Conservation (phyloP, 2,797 vertebrate species). For the Sebastiscus tertius region DNA sequence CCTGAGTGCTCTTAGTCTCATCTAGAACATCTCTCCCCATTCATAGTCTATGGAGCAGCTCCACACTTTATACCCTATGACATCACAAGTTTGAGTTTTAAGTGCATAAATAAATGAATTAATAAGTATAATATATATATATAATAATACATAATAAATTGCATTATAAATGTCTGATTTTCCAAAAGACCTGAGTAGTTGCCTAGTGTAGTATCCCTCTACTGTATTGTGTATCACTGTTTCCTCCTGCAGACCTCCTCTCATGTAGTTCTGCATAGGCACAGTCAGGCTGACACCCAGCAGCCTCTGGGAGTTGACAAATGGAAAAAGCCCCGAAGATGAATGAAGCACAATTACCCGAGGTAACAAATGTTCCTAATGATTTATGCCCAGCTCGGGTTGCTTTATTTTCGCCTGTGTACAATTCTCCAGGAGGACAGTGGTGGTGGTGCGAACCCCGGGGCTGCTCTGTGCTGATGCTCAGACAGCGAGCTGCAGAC, state of each 20-base stretch:
- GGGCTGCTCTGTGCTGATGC: slow-evolving; percentile 70
- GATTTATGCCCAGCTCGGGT: slow-evolving; percentile 83
- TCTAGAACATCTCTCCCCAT: too few species aligned
- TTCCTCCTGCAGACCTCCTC: slow-evolving; percentile 31
- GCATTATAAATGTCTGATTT: neutral
- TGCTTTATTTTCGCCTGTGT: slow-evolving; percentile 81
- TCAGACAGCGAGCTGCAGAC: slow-evolving; percentile 68
- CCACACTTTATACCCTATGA: too few species aligned
- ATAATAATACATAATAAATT: too few species aligned
- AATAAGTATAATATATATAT: too few species aligned
- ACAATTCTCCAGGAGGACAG: slow-evolving; percentile 77
- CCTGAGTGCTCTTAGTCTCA: too few species aligned
- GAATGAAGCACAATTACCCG: slow-evolving; percentile 81
- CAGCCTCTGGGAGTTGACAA: slow-evolving; percentile 76
- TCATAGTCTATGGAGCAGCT: too few species aligned
- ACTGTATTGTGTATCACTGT: neutral
- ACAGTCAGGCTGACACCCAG: slow-evolving; percentile 61
- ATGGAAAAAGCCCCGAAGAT: slow-evolving; percentile 78
- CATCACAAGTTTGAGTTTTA: too few species aligned
- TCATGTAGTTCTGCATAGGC: slow-evolving; percentile 30
- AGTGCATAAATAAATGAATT: too few species aligned
- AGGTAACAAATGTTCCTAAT: slow-evolving; percentile 83
- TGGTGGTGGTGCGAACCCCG: slow-evolving; percentile 59
- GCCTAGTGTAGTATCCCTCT: neutral
- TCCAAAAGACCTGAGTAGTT: neutral